Evolutionary conservation across 2,888 invertebrate species (phyloP).

Genomic region (Dorcus hopei): DNA sequence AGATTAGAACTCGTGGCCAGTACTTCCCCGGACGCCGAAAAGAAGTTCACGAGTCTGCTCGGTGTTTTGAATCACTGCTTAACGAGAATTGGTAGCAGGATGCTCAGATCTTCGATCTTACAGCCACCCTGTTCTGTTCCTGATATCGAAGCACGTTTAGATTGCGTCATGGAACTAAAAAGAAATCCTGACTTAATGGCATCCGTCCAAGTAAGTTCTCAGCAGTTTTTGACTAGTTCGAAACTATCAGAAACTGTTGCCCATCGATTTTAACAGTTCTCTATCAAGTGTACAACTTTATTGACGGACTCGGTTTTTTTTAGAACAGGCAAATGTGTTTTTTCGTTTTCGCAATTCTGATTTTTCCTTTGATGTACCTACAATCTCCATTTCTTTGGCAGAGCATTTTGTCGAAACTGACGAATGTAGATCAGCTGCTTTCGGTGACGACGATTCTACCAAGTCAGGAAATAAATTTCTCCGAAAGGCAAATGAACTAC

Average conservation of each 20-base stretch:
- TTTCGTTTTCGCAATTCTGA: background rate
- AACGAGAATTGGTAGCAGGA: constrained; percentile 72
- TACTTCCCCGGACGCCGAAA: constrained; percentile 49
- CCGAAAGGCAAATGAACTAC: constrained; percentile 77
- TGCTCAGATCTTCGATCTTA: constrained; percentile 75
- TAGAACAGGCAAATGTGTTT: too few species aligned
- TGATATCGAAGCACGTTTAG: constrained; percentile 66
- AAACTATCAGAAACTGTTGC: too few species aligned
- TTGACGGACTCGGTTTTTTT: too few species aligned
- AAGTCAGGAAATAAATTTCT: constrained; percentile 51
- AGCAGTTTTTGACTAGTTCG: background rate
- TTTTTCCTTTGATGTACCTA: background rate
- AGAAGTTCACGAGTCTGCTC: constrained; percentile 56
- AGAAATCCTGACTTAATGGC: constrained; percentile 63
- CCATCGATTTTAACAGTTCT: too few species aligned
- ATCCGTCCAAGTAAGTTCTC: constrained; percentile 57
- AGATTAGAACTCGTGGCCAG: constrained; percentile 68
- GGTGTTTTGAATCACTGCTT: constrained; percentile 67
- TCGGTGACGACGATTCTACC: constrained; percentile 56
- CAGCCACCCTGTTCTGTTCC: constrained; percentile 71
- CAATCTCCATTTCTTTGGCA: constrained; percentile 37
- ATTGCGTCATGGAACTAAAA: constrained; percentile 74
- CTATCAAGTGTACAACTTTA: too few species aligned
- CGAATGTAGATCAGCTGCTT: constrained; percentile 77
- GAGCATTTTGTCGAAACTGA: constrained; percentile 64